A percentile compares a stretch with the other conserved stretches of the same genome.
Conservation (phyloP, 2,113 vertebrate genomes). For the Oplegnathus fasciatus region DNA sequence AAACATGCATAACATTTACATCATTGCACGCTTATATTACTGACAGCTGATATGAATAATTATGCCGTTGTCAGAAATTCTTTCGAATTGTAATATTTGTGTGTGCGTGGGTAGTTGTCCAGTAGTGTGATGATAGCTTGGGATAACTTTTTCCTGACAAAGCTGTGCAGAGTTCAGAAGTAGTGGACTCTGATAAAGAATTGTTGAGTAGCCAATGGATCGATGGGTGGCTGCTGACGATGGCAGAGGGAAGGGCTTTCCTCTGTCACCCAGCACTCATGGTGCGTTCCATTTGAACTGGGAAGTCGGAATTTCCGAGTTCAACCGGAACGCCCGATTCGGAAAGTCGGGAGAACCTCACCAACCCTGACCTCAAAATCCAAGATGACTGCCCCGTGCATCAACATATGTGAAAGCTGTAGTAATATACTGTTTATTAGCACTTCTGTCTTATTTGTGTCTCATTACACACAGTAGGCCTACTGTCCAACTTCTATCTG, state of each 20-base stretch:
- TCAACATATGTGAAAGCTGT: too few species aligned
- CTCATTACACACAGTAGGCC: too few species aligned
- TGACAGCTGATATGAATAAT: constrained; percentile 28
- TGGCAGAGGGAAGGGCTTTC: background rate
- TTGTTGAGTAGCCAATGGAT: background rate
- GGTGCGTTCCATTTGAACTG: too few species aligned
- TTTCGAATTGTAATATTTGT: background rate
- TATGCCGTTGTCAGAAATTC: background rate
- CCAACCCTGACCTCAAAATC: too few species aligned
- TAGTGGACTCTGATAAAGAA: constrained; percentile 10
- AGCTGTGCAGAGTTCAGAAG: constrained; percentile 15
- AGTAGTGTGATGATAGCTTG: constrained; percentile 11
- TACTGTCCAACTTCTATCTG: too few species aligned
- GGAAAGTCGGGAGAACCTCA: too few species aligned
- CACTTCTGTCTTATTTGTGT: too few species aligned
- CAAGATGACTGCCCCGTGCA: too few species aligned
- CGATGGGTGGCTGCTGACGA: background rate
- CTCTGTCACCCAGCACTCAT: constrained; percentile 16
- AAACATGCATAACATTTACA: constrained; percentile 40
- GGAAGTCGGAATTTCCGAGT: too few species aligned
- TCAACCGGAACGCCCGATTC: too few species aligned
- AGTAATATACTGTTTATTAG: too few species aligned
- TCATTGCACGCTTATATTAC: constrained; percentile 30
- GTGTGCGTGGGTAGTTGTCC: background rate
- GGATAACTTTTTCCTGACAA: background rate